Conservation (phyloP, 2,797 vertebrate genomes). For the Poeciliopsis infans region DNA sequence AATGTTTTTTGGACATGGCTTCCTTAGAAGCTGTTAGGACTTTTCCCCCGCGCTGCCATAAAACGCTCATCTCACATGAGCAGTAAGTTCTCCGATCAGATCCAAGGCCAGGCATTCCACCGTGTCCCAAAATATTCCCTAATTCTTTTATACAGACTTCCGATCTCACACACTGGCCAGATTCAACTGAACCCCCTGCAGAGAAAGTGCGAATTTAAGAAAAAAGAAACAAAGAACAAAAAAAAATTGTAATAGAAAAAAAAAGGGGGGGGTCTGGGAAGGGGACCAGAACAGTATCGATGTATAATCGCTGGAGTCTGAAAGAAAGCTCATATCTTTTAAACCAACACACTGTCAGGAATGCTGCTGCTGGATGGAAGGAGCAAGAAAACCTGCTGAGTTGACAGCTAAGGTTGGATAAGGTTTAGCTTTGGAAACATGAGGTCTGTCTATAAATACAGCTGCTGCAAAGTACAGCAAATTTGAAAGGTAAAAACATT, state of each 20-base stretch:
- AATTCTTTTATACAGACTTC: conserved; percentile 62
- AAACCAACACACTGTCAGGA: conserved; percentile 18
- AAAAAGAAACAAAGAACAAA: conserved; percentile 15
- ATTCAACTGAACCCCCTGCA: conserved; percentile 47
- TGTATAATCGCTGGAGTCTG: conserved; percentile 35
- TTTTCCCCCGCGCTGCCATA: conserved; percentile 28
- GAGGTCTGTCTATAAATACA: conserved; percentile 1
- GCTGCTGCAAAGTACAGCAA: conserved; percentile 1
- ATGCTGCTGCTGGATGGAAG: conserved; percentile 10
- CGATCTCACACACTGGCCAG: conserved; percentile 47
- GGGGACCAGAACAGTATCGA: conserved; percentile 15
- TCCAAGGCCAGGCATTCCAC: conserved; percentile 55
- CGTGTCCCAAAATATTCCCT: conserved; percentile 57
- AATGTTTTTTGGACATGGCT: conserved; percentile 32
- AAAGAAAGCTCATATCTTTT: conserved; percentile 44
- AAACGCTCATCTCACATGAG: conserved; percentile 47
- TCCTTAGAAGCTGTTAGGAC: conserved; percentile 29
- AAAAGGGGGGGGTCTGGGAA: too few species aligned
- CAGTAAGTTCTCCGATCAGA: conserved; percentile 26
- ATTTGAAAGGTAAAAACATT: not conserved
- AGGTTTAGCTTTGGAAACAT: conserved; percentile 8
- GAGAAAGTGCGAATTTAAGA: conserved; percentile 29
- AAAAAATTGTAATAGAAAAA: not conserved
- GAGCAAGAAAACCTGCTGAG: conserved; percentile 9
- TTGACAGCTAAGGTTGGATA: conserved; percentile 1